Conservation (phyloP, 2,888 invertebrate species). For the Eubasilissa splendida region DNA sequence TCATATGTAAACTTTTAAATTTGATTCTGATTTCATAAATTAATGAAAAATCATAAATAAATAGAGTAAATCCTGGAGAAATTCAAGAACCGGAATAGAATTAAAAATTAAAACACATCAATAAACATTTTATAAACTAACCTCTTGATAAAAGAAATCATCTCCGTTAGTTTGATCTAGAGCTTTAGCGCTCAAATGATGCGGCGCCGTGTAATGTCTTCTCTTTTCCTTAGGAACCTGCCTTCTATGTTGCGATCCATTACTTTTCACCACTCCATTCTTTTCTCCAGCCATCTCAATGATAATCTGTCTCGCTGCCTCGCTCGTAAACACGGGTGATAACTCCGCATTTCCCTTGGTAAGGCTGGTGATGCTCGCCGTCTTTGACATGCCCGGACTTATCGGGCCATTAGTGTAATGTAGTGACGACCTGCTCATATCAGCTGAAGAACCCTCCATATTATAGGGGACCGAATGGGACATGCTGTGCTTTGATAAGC, state of each 20-base stretch:
- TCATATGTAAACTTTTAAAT: too few relatives aligned
- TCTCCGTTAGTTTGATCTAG: slow-evolving; percentile 73
- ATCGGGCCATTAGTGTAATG: slow-evolving; percentile 67
- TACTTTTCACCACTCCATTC: slow-evolving; percentile 67
- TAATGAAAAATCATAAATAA: neutral
- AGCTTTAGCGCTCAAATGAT: slow-evolving; percentile 78
- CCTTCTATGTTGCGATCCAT: slow-evolving; percentile 76
- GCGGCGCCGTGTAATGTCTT: slow-evolving; percentile 90
- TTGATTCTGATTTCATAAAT: too few relatives aligned
- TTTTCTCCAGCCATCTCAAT: slow-evolving; percentile 81
- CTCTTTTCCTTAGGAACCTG: slow-evolving; percentile 87
- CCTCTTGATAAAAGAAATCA: slow-evolving; percentile 66
- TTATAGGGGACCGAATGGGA: slow-evolving; percentile 68
- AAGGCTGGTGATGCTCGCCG: slow-evolving; percentile 69
- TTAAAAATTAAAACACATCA: neutral
- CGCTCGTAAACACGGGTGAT: slow-evolving; percentile 89
- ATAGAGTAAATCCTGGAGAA: neutral
- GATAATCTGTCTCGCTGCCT: slow-evolving; percentile 89
- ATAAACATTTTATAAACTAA: slow-evolving; percentile 59
- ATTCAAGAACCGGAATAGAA: too few relatives aligned
- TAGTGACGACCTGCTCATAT: slow-evolving; percentile 62
- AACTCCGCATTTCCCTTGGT: slow-evolving; percentile 73
- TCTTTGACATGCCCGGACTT: slow-evolving; percentile 64
- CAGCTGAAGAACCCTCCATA: slow-evolving; percentile 69
- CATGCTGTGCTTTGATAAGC: slow-evolving; percentile 60